Evolutionary conservation across 2,888 invertebrate genomes (phyloP), one percentile per base, ranked within the genome.

Genomic region (Netelia melanura): DNA sequence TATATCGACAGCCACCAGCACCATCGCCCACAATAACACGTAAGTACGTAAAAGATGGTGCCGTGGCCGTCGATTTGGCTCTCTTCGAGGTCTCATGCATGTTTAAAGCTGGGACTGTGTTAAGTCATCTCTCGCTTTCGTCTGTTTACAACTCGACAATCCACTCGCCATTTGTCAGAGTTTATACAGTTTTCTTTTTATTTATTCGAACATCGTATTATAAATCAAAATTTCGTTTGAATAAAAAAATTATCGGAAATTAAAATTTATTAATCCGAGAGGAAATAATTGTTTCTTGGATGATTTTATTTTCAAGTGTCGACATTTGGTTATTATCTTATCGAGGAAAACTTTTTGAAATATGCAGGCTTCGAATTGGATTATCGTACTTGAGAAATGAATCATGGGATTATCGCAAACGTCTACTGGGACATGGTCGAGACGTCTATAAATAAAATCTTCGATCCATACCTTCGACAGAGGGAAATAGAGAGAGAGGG

Each of bases 41-140:
- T n/a, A 21, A 23, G 38, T 52, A 62, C 52, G 52, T 64, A 54
- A 23, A 65, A 64, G 17, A 64, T 44, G 56, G 25, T 64, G 64
- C 61, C 65, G 23, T 74, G 74, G 65, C 48, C 72, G 70, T 85
- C 72, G 70, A 81, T 85, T 85, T 65, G 80, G 58, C 67, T 68
- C 48, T 64, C 58, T 62, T 65, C 74, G 75, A 75, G 82, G 71
- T 71, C 79, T 79, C 79, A 65, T 72, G 38, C 61, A 38, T 25
- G 23, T 48, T 71, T 71, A 82, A 85, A 71, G 84, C 78, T 70
- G 76, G 61, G 61, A 61, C 11, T 64, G 68, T 38, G 62, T 79
- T 79, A 81, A 77, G 72, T 81, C 76, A 74, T 79, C 75, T 76
- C 56, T 70, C 65, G 56, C 1, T 10, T 77, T 44, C 14, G 23